Conservation (phyloP, 2,113 vertebrate species). For the Drymodes brunneopygia region DNA sequence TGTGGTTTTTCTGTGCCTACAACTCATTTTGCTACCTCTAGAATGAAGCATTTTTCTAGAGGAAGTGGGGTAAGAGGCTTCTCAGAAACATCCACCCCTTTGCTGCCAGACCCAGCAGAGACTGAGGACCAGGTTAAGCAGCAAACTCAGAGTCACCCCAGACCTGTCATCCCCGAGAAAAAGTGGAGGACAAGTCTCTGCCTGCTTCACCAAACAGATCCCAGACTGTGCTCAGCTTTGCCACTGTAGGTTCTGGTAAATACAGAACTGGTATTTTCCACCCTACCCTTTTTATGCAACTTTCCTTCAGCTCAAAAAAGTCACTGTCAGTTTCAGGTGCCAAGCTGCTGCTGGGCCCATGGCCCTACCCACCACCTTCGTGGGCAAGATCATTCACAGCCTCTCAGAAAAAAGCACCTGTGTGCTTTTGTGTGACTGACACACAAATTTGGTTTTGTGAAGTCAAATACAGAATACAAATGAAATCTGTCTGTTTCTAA, state of each 20-base stretch:
- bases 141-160: background rate
- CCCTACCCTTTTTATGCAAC: background rate
- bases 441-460: background rate
- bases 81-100: background rate
- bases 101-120: background rate
- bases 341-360: background rate
- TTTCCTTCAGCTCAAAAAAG: background rate
- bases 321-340: background rate
- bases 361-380: background rate
- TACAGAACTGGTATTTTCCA: background rate
- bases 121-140: background rate
- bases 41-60: background rate
- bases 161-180: fast-evolving
- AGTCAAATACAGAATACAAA: background rate
- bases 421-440: background rate
- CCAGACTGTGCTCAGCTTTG: background rate
- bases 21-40: background rate
- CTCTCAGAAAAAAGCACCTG: background rate
- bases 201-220: background rate
- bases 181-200: background rate
- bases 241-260: background rate
- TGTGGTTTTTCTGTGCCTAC: background rate
- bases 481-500: background rate
- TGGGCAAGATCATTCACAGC: background rate
- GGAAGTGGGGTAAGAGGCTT: background rate